Percentiles rank a stretch among this genome's conserved stretches.
Evolutionary conservation across 1,140 invertebrate species (phyloP).

Genomic region (Thaumetopoea pityocampa): DNA sequence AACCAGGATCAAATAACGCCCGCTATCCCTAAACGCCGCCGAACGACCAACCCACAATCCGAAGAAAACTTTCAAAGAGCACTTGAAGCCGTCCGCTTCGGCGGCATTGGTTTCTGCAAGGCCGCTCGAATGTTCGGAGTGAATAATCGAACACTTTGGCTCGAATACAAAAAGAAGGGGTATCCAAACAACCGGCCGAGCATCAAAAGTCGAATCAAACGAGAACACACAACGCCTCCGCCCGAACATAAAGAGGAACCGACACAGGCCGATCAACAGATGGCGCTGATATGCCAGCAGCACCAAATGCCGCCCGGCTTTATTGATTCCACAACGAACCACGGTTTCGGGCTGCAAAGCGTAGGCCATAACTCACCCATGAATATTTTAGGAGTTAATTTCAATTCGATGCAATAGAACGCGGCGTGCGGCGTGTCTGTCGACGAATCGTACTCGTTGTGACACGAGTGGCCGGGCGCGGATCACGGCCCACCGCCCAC

Average conservation of each 20-base stretch:
- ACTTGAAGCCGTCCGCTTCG: constrained; percentile 85
- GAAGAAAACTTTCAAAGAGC: constrained; percentile 88
- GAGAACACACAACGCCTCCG: constrained; percentile 77
- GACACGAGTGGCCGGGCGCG: constrained; percentile 49
- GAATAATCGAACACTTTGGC: constrained; percentile 89
- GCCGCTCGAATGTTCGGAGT: constrained; percentile 88
- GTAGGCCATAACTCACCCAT: constrained; percentile 76
- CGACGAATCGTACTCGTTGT: constrained; percentile 46
- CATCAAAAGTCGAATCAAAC: constrained; percentile 82
- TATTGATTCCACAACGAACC: constrained; percentile 77
- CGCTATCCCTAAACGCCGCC: constrained; percentile 34
- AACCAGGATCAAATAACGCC: constrained; percentile 18
- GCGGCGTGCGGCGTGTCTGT: constrained; percentile 56
- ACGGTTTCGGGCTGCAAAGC: constrained; percentile 74
- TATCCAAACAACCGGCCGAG: constrained; percentile 86
- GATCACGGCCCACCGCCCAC: constrained; percentile 6
- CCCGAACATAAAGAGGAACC: constrained; percentile 64
- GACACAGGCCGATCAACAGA: constrained; percentile 56
- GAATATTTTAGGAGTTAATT: constrained; percentile 84
- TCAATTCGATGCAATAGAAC: constrained; percentile 82
- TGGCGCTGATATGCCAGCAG: constrained; percentile 58
- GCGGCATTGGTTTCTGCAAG: constrained; percentile 90
- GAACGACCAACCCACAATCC: constrained; percentile 79
- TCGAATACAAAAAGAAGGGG: constrained; percentile 88
- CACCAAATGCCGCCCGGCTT: constrained; percentile 75